Evolutionary conservation across 1,140 invertebrate genomes (phyloP).

Genomic region (Portunus trituberculatus): DNA sequence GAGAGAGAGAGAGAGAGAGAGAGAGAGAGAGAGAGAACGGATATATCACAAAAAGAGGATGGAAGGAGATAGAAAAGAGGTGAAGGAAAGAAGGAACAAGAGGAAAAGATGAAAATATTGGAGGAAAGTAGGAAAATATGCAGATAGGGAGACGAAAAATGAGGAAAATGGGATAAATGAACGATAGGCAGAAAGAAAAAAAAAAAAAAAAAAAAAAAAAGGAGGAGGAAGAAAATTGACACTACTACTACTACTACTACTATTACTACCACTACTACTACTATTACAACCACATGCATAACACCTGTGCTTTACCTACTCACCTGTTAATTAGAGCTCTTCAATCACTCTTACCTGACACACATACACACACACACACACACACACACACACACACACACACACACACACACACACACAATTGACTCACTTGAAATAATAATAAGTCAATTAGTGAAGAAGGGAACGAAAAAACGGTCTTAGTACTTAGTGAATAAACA

Average conservation of each 20-base stretch:
- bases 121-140: background rate
- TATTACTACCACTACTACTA: background rate
- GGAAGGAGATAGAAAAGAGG: background rate
- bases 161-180: background rate
- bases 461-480: no score
- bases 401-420: slow-evolving; percentile 7
- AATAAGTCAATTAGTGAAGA: no score
- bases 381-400: slow-evolving; percentile 20
- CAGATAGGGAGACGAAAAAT: background rate
- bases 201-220: background rate
- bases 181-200: background rate
- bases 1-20: no score
- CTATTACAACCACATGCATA: background rate
- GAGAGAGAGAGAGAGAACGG: no score
- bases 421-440: no score
- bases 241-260: background rate
- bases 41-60: background rate
- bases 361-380: no score
- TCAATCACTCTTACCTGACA: background rate
- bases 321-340: background rate
- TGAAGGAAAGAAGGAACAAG: background rate
- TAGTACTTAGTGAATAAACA: background rate
- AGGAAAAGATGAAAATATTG: background rate
- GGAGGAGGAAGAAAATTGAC: background rate
- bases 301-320: no score